Evolutionary conservation across 2,888 invertebrate genomes (phyloP), one percentile per base, ranked within the genome.

Genomic region (Euzophera pinguis): DNA sequence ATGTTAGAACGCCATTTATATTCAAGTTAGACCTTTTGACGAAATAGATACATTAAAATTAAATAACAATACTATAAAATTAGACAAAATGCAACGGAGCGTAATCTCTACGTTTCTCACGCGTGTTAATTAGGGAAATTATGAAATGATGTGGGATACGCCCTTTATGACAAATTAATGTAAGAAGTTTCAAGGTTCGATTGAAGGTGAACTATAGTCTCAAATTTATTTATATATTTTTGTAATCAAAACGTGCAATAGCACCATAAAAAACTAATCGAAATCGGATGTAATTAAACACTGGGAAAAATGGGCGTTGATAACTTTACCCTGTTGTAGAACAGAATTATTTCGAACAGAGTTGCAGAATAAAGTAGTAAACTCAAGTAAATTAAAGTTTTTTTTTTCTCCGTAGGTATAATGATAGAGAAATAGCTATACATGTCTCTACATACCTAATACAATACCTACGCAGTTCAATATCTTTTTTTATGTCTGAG

Each of bases 91-190:
- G 13, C 22, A 48, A 29, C 4, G 10, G 32, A 38, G 3, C 1
- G 16, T 37, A 48, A 39, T 29, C 49, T 47, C 14, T 39, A 29
- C 37, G 17, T 39, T 50, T 50, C 49, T 39, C 49, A 50, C 49
- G 22, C 22, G 22, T 5, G 29, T 32, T 49, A 50, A 50, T 39
- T 9, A 50, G 39, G 49, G 32, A 50, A 41, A 50, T 50, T 39
- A 32, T 16, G 49, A 29, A 50, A 50, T 39, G n/a, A 50, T n/a
- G 16, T n/a, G 13, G 14, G 22, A 43, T 29, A 16, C 32, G 49
- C 49, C 49, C 49, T 50, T 50, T 13, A 38, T 38, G 27, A 29
- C 38, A 13, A 49, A 49, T 29, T 17, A 22, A 5, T 32, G 10
- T 13, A 14, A 14, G 14, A 10, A 14, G 34, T 34, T 32, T 16